A percentile compares a stretch with the other conserved stretches of the same genome.
Evolutionary conservation across 1,140 invertebrate species (phyloP).

Genomic region (Drosophila paulistorum): DNA sequence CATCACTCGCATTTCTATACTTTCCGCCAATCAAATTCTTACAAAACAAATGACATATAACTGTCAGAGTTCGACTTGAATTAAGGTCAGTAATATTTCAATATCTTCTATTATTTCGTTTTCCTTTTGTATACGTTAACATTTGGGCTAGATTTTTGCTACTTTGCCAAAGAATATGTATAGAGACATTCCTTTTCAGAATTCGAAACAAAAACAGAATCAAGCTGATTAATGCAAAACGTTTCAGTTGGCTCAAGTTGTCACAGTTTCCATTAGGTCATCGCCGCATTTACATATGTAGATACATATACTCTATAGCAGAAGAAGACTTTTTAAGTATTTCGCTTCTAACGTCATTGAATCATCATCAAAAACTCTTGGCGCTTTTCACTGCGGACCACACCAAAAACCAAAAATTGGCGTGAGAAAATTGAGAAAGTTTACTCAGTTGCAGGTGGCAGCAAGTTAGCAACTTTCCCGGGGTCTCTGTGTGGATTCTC

Average conservation of each 20-base stretch:
- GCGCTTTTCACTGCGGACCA: not conserved
- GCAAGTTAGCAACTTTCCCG: slow-evolving; percentile 65
- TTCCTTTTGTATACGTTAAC: slow-evolving; percentile 8
- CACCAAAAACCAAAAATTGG: slow-evolving; percentile 15
- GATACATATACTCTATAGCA: slow-evolving; percentile 39
- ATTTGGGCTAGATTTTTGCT: slow-evolving; percentile 18
- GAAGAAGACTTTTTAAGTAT: slow-evolving; percentile 44
- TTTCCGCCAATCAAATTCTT: too few relatives aligned
- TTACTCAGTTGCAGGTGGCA: slow-evolving; percentile 48
- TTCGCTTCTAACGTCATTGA: slow-evolving; percentile 32
- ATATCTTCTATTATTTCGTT: slow-evolving; percentile 2
- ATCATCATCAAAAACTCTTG: not conserved
- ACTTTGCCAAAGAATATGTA: not conserved
- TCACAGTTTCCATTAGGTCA: slow-evolving; percentile 78
- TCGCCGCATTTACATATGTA: slow-evolving; percentile 64
- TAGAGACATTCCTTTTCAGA: not conserved
- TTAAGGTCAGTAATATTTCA: not conserved
- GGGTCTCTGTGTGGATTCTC: slow-evolving; percentile 29
- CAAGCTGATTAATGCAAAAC: slow-evolving; percentile 73
- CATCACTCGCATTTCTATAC: too few relatives aligned
- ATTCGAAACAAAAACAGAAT: slow-evolving; percentile 33
- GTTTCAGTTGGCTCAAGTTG: slow-evolving; percentile 71
- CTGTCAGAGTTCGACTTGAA: not conserved
- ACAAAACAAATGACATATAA: too few relatives aligned
- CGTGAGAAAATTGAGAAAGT: slow-evolving; percentile 73